These are phyloP conservation scores for Bellardia pandia DNA, from an alignment of 2,888 invertebrate genomes.

Conservation along the genomic window DNA sequence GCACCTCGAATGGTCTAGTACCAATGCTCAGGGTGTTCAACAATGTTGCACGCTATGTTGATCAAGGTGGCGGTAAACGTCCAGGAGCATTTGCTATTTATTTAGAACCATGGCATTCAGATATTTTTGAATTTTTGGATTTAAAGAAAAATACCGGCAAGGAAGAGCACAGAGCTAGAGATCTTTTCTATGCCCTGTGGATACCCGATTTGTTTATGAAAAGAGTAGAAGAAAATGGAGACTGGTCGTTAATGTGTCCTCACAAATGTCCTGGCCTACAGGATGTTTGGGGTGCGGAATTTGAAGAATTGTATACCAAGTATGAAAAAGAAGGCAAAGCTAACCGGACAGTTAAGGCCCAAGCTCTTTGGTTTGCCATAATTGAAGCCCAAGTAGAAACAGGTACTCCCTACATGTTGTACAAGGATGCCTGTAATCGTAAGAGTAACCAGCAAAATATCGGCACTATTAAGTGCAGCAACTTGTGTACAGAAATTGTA, in stretches of 20 bases:
- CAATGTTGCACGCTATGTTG: constrained; percentile 97
- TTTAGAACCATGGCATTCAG: constrained; percentile 99
- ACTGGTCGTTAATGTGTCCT: constrained; percentile 99
- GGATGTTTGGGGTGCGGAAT: constrained; percentile 98
- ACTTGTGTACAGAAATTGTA: constrained; percentile 98
- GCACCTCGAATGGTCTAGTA: constrained; percentile 96
- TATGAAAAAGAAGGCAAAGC: constrained; percentile 93
- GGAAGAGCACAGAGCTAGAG: constrained; percentile 96
- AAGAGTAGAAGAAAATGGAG: constrained; percentile 92
- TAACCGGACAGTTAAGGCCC: constrained; percentile 90
- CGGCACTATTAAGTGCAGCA: constrained; percentile 99
- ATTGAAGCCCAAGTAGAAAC: constrained; percentile 98
- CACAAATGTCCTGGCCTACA: constrained; percentile 94
- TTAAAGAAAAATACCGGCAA: constrained; percentile 97
- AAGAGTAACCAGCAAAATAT: constrained; percentile 99
- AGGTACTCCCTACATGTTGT: constrained; percentile 98
- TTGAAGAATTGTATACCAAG: constrained; percentile 93
- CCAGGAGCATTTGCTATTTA: constrained; percentile 99
- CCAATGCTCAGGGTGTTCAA: constrained; percentile 98
- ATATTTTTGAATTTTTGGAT: constrained; percentile 97
- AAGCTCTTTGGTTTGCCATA: constrained; percentile 96
- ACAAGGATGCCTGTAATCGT: constrained; percentile 97
- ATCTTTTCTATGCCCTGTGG: constrained; percentile 98
- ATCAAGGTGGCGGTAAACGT: constrained; percentile 98
- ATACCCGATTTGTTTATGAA: constrained; percentile 99